Conservation (phyloP, 64 coral and sea anemone species). For the Anthopleura sola region DNA sequence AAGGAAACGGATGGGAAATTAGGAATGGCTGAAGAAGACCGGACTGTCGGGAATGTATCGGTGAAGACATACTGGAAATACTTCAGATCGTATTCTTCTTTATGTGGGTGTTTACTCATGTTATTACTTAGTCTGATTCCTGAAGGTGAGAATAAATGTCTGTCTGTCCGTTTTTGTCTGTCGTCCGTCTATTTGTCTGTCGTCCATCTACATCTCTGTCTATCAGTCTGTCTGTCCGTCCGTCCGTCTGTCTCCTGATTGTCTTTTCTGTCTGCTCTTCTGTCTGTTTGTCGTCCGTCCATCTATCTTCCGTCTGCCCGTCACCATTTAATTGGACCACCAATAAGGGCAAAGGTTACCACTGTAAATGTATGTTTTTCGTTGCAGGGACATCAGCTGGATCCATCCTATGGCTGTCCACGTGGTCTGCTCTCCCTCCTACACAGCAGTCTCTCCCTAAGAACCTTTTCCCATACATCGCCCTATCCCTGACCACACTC, state of each 20-base stretch:
- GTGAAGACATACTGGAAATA: constrained; percentile 6
- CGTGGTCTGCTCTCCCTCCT: neutral
- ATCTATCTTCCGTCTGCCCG: too few species aligned
- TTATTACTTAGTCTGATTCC: neutral
- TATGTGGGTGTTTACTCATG: neutral
- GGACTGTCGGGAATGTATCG: neutral
- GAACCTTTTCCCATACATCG: neutral
- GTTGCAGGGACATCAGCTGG: neutral
- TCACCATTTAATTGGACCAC: too few species aligned
- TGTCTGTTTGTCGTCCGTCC: too few species aligned
- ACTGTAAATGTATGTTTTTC: neutral
- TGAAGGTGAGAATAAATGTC: neutral
- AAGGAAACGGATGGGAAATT: neutral
- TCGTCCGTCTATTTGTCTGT: neutral
- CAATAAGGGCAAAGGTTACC: too few species aligned
- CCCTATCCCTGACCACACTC: neutral
- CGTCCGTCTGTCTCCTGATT: too few species aligned
- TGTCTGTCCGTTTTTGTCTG: neutral
- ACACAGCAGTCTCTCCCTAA: neutral
- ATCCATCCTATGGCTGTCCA: neutral
- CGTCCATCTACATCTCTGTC: neutral
- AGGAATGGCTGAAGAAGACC: neutral
- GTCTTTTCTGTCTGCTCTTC: too few species aligned
- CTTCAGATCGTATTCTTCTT: neutral
- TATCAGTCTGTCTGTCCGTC: too few species aligned